A percentile compares a stretch with the other conserved stretches of the same genome.
These are phyloP conservation scores for Toxotes chatareus DNA, from an alignment of 2,113 vertebrate species.

Conservation along the genomic window DNA sequence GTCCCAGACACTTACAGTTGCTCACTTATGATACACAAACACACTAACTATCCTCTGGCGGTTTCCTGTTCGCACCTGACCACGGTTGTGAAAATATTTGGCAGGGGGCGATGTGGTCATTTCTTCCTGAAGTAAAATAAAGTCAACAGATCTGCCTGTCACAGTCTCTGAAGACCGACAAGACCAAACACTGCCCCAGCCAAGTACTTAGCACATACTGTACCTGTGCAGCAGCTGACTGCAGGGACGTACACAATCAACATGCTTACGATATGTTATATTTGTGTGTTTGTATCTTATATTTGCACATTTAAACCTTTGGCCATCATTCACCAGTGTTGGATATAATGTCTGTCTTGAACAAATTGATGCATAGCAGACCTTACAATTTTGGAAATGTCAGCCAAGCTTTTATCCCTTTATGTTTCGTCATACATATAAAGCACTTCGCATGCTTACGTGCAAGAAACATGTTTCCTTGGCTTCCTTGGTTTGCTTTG, in stretches of 20 bases:
- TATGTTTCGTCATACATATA: neutral
- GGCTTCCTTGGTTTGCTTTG: neutral
- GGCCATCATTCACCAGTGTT: neutral
- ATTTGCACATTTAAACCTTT: neutral
- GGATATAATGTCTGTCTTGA: neutral
- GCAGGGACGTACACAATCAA: neutral
- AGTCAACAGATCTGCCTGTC: slow-evolving; percentile 70
- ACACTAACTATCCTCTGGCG: slow-evolving; percentile 40
- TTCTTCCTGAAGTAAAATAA: slow-evolving; percentile 72
- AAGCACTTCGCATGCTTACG: neutral
- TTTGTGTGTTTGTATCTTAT: neutral
- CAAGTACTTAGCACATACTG: slow-evolving; percentile 16
- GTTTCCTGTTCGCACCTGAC: slow-evolving; percentile 65
- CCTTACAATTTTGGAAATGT: neutral
- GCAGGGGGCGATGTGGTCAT: slow-evolving; percentile 67
- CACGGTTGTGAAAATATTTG: slow-evolving; percentile 74
- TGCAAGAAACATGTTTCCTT: slow-evolving; percentile 12
- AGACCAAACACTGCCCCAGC: slow-evolving; percentile 53
- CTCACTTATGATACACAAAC: slow-evolving; percentile 34
- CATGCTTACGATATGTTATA: neutral
- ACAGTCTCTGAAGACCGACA: slow-evolving; percentile 40
- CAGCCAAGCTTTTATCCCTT: neutral
- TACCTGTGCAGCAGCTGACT: slow-evolving; percentile 14
- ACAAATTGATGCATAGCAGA: neutral
- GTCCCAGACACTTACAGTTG: slow-evolving; percentile 14